Percentiles rank a stretch among this genome's conserved stretches.
Evolutionary conservation across 1,140 invertebrate species (phyloP).

Genomic region (Drosophila navojoa): DNA sequence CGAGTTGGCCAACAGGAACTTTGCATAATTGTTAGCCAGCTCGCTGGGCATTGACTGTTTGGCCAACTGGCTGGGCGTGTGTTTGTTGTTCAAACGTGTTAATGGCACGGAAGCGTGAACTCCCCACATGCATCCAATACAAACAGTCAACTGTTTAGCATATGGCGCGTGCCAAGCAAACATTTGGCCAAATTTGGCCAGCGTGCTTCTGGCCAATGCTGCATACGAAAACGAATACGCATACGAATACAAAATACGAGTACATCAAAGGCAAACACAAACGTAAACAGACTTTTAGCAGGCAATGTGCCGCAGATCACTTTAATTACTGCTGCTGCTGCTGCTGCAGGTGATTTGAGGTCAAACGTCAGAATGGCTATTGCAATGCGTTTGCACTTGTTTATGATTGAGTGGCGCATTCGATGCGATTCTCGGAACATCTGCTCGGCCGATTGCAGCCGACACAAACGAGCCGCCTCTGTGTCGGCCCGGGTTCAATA

Average conservation of each 20-base stretch:
- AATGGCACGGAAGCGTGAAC: slow-evolving; percentile 75
- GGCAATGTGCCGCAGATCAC: slow-evolving; percentile 58
- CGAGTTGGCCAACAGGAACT: slow-evolving; percentile 59
- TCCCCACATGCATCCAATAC: slow-evolving; percentile 19
- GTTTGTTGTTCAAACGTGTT: slow-evolving; percentile 60
- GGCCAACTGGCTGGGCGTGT: slow-evolving; percentile 6
- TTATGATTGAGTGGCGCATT: slow-evolving; percentile 16
- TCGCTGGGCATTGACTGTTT: slow-evolving; percentile 37
- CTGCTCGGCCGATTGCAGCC: slow-evolving; percentile 65
- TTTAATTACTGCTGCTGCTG: slow-evolving; percentile 33
- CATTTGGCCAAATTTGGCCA: slow-evolving; percentile 73
- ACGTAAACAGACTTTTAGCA: slow-evolving; percentile 4
- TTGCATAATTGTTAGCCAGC: slow-evolving; percentile 68
- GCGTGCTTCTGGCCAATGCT: slow-evolving; percentile 38
- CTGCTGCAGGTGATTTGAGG: slow-evolving; percentile 40
- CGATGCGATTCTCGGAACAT: slow-evolving; percentile 59
- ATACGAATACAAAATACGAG: slow-evolving; percentile 34
- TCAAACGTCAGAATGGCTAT: slow-evolving; percentile 16
- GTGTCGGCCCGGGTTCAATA: slow-evolving; percentile 28
- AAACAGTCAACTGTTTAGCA: slow-evolving; percentile 57
- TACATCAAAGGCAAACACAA: slow-evolving; percentile 55
- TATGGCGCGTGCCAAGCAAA: slow-evolving; percentile 72
- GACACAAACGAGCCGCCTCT: slow-evolving; percentile 1
- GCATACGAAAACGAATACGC: slow-evolving; percentile 63
- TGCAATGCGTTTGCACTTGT: slow-evolving; percentile 26